phyloP scores from a whole-genome alignment of 2,888 invertebrate genomes.

The Drosophila dives region DNA sequence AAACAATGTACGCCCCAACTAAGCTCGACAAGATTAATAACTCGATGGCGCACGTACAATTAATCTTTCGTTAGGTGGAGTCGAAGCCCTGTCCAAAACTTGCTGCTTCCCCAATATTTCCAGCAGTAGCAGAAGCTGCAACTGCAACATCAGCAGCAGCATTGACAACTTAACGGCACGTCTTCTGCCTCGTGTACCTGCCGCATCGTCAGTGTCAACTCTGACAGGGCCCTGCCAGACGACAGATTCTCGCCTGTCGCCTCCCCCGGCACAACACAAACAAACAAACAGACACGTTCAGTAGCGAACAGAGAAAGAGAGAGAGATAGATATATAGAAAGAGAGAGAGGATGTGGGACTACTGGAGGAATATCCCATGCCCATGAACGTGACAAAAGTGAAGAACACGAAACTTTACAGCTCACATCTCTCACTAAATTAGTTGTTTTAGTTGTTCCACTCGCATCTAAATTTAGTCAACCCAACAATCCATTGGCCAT shows the following conservation, averaged over 20 bases:
- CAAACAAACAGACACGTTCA: slow-evolving; percentile 77
- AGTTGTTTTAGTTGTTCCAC: slow-evolving; percentile 69
- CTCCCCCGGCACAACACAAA: slow-evolving; percentile 53
- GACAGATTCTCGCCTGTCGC: slow-evolving; percentile 40
- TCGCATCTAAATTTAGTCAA: slow-evolving; percentile 67
- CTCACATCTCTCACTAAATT: slow-evolving; percentile 68
- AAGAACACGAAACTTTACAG: slow-evolving; percentile 71
- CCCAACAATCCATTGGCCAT: slow-evolving; percentile 79
- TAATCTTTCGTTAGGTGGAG: slow-evolving; percentile 78
- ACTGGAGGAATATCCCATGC: slow-evolving; percentile 67
- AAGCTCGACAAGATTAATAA: slow-evolving; percentile 83
- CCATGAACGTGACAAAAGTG: slow-evolving; percentile 84
- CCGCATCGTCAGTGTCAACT: slow-evolving; percentile 79
- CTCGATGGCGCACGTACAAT: slow-evolving; percentile 81
- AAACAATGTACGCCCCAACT: slow-evolving; percentile 66
- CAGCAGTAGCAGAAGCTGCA: neutral
- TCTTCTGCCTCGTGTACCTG: slow-evolving; percentile 66
- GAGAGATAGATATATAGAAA: neutral
- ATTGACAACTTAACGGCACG: slow-evolving; percentile 68
- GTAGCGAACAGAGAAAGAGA: neutral
- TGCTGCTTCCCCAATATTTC: slow-evolving; percentile 4
- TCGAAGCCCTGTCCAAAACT: slow-evolving; percentile 31
- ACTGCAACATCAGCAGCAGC: slow-evolving; percentile 1
- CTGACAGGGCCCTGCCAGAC: slow-evolving; percentile 67
- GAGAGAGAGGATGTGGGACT: neutral